These are phyloP conservation scores for Rhinichthys klamathensis DNA, from an alignment of 2,113 vertebrate genomes.

Conservation along the genomic window DNA sequence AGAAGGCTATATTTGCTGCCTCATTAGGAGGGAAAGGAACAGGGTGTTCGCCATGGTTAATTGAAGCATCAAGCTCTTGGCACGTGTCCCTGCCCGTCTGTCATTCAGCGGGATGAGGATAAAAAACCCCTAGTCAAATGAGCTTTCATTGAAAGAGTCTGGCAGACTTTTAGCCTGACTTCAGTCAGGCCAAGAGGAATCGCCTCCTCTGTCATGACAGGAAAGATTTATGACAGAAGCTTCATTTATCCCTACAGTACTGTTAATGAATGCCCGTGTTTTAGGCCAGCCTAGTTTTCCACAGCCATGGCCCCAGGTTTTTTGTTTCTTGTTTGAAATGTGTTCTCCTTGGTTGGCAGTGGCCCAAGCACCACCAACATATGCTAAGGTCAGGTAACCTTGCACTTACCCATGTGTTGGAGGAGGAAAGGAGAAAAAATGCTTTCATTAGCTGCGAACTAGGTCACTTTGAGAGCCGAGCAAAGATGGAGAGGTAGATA, in stretches of 20 bases:
- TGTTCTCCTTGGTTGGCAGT: constrained; percentile 26
- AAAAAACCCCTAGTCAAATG: constrained; percentile 34
- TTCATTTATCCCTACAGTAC: constrained; percentile 20
- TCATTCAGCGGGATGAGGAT: constrained; percentile 49
- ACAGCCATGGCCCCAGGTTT: background rate
- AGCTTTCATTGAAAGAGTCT: constrained; percentile 52
- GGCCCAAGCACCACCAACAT: constrained; percentile 9
- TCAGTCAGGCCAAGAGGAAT: constrained; percentile 2
- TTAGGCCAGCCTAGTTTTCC: background rate
- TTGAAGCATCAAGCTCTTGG: constrained; percentile 50
- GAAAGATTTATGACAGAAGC: constrained; percentile 29
- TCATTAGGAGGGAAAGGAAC: constrained; percentile 53
- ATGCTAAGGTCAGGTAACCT: constrained; percentile 57
- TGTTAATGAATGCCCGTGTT: background rate
- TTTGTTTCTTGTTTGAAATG: constrained; percentile 35
- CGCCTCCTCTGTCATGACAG: constrained; percentile 31
- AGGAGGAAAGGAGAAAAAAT: constrained; percentile 24
- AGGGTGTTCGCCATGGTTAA: constrained; percentile 31
- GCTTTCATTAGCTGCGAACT: constrained; percentile 64
- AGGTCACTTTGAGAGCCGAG: constrained; percentile 62
- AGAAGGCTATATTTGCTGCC: constrained; percentile 32
- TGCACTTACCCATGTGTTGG: constrained; percentile 57
- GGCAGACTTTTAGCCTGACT: constrained; percentile 37
- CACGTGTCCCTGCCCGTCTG: constrained; percentile 43
- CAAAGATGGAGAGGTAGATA: constrained; percentile 54